phyloP scores from a whole-genome alignment of 2,797 vertebrate species.

The Astyanax mexicanus region DNA sequence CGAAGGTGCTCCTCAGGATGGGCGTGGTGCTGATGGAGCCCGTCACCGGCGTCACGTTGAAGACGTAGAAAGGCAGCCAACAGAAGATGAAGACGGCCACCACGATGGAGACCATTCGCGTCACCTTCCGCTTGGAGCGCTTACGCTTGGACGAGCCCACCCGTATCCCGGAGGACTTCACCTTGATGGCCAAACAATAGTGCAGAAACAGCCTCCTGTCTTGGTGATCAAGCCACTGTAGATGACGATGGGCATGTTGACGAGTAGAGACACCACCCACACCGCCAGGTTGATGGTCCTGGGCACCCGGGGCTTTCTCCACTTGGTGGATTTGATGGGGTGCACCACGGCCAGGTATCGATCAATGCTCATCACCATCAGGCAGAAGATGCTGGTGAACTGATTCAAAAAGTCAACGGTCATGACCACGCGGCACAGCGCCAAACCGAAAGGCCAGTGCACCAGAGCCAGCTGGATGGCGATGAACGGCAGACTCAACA shows the following conservation, averaged over 20 bases:
- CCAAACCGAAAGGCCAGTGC: slow-evolving; percentile 95
- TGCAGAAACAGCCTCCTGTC: slow-evolving; percentile 85
- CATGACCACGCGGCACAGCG: slow-evolving; percentile 93
- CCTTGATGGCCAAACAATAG: slow-evolving; percentile 98
- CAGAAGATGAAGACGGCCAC: too few relatives aligned
- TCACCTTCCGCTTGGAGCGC: too few relatives aligned
- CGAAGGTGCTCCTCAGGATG: too few relatives aligned
- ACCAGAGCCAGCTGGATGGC: slow-evolving; percentile 94
- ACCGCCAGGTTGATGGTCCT: slow-evolving; percentile 91
- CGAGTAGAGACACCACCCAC: slow-evolving; percentile 91
- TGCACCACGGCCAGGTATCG: slow-evolving; percentile 96
- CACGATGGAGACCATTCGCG: too few relatives aligned
- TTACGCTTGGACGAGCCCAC: too few relatives aligned
- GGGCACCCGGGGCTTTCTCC: slow-evolving; percentile 92
- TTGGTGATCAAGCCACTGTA: slow-evolving; percentile 89
- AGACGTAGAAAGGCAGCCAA: too few relatives aligned
- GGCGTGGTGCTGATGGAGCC: too few relatives aligned
- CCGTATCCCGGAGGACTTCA: too few relatives aligned
- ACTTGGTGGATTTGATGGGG: slow-evolving; percentile 94
- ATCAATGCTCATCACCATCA: slow-evolving; percentile 95
- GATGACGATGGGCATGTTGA: slow-evolving; percentile 95
- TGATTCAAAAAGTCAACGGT: slow-evolving; percentile 95
- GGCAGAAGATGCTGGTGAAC: slow-evolving; percentile 97
- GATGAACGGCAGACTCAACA: slow-evolving; percentile 94
- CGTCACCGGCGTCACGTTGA: too few relatives aligned